phyloP scores from a whole-genome alignment of 37 sponge, comb jelly and placozoan species.

The Bolinopsis microptera region DNA sequence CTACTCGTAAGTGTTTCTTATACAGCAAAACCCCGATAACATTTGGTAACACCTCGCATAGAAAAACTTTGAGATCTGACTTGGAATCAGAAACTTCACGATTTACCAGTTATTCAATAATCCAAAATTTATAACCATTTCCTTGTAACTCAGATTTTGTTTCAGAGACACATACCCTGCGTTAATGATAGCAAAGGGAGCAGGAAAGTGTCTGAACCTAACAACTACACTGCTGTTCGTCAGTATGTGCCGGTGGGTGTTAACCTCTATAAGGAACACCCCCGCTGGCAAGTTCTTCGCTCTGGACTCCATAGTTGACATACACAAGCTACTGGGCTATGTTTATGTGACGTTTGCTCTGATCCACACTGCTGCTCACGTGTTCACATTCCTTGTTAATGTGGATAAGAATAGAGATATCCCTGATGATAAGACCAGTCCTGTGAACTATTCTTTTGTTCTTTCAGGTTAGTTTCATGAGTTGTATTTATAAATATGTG shows the following conservation, averaged over 20 bases:
- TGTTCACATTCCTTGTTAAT: not conserved
- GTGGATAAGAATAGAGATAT: not conserved
- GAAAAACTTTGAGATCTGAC: too few species aligned
- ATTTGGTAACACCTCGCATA: too few species aligned
- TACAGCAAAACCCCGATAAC: too few species aligned
- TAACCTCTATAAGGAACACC: slow-evolving; percentile 47
- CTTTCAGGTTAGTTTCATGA: not conserved
- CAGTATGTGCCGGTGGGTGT: slow-evolving; percentile 24
- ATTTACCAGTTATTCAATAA: too few species aligned
- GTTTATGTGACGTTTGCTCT: slow-evolving; percentile 5
- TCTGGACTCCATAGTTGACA: slow-evolving; percentile 47
- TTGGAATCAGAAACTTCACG: too few species aligned
- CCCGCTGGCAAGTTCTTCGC: slow-evolving; percentile 44
- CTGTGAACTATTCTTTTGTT: not conserved
- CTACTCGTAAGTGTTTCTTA: not conserved
- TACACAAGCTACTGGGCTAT: slow-evolving; percentile 18
- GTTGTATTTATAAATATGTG: not conserved
- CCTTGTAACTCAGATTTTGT: too few species aligned
- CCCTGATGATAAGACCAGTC: not conserved
- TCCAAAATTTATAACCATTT: too few species aligned
- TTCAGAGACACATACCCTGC: not conserved
- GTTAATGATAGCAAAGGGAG: slow-evolving; percentile 18
- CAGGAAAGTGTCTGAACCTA: slow-evolving; percentile 46
- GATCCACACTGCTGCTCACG: slow-evolving; percentile 43
- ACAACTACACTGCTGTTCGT: slow-evolving; percentile 37